Conservation (phyloP, 2,888 invertebrate genomes). For the Conchocele bisecta region DNA sequence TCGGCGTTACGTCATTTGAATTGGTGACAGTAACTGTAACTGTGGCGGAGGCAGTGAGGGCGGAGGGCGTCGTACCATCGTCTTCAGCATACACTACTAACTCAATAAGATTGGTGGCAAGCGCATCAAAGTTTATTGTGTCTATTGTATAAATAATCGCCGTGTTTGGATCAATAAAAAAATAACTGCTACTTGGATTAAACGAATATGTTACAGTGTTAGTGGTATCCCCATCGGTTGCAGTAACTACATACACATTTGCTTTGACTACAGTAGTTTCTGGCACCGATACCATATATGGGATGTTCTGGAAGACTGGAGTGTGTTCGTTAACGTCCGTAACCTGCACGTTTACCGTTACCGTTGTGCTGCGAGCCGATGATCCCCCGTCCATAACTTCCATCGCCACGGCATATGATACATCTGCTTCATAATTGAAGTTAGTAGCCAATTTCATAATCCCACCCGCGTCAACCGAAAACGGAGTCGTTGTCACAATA, state of each 20-base stretch:
- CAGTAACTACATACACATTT: constrained; percentile 57
- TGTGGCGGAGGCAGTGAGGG: constrained; percentile 58
- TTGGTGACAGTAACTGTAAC: constrained; percentile 70
- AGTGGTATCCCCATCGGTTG: constrained; percentile 61
- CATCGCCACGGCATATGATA: constrained; percentile 58
- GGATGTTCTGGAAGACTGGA: constrained; percentile 60
- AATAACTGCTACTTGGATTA: constrained; percentile 43
- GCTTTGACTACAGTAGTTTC: constrained; percentile 58
- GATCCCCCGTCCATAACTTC: constrained; percentile 62
- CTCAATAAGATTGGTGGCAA: constrained; percentile 31
- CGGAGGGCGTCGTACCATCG: constrained; percentile 39
- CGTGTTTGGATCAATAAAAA: constrained; percentile 58
- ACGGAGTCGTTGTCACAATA: constrained; percentile 39
- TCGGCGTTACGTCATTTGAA: constrained; percentile 73
- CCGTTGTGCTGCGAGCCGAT: constrained; percentile 58
- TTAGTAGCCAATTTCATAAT: constrained; percentile 50
- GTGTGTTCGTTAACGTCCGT: constrained; percentile 71
- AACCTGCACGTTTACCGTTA: constrained; percentile 66
- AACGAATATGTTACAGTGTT: constrained; percentile 63
- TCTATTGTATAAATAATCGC: constrained; percentile 53
- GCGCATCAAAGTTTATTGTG: constrained; percentile 56
- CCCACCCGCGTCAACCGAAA: constrained; percentile 56
- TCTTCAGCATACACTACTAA: constrained; percentile 59
- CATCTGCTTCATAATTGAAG: constrained; percentile 68
- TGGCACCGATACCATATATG: constrained; percentile 35